phyloP scores from a whole-genome alignment of 2,113 vertebrate species.

The Regulus satrapa region DNA sequence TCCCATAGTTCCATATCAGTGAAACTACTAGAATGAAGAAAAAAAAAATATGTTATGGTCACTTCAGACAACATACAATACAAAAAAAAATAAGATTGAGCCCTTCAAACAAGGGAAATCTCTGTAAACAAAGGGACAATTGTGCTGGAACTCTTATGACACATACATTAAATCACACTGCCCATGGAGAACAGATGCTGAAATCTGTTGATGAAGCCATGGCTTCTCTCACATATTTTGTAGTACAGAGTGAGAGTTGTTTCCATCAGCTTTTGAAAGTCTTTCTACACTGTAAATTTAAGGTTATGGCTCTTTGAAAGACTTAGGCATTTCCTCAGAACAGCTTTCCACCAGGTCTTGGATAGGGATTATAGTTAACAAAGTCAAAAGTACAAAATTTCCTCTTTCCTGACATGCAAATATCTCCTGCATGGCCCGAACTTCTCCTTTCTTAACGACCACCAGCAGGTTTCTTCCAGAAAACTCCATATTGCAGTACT shows the following conservation, averaged over 20 bases:
- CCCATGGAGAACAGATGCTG: not conserved
- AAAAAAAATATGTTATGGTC: not conserved
- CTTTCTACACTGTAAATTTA: not conserved
- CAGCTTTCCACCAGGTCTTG: not conserved
- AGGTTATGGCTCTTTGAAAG: not conserved
- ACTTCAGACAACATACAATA: not conserved
- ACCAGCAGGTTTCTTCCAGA: not conserved
- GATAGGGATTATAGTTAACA: not conserved
- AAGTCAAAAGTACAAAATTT: rapidly evolving
- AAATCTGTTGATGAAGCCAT: not conserved
- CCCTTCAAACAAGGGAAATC: not conserved
- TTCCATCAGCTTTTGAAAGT: not conserved
- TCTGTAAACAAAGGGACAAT: not conserved
- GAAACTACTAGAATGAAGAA: not conserved
- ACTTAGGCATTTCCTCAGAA: not conserved
- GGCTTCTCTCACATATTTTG: rapidly evolving
- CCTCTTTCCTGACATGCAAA: not conserved
- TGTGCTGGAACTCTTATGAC: not conserved
- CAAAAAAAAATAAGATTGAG: not conserved
- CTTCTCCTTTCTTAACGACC: not conserved
- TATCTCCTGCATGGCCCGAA: not conserved
- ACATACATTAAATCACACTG: not conserved
- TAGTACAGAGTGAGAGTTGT: rapidly evolving
- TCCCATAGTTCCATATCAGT: not conserved
- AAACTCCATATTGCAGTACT: not conserved